These are phyloP conservation scores for Lasioglossum figueresi DNA, from an alignment of 2,888 invertebrate species.

Conservation along the genomic window DNA sequence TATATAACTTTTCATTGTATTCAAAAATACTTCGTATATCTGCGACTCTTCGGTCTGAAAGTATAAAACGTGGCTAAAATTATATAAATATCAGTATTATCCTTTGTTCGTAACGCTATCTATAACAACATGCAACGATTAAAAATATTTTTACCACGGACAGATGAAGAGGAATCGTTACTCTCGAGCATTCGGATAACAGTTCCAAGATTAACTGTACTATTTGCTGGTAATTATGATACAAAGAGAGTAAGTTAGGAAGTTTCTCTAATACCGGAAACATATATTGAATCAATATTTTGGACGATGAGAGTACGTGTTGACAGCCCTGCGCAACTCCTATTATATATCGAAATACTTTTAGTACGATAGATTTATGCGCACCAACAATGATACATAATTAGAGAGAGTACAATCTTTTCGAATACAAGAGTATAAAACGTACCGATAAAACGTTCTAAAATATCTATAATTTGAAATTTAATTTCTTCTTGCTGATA, in stretches of 20 bases:
- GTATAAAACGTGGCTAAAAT: conserved; percentile 24
- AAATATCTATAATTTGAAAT: conserved; percentile 89
- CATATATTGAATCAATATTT: conserved; percentile 87
- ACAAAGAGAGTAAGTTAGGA: conserved; percentile 89
- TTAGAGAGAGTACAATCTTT: not conserved
- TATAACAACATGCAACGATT: not conserved
- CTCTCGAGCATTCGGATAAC: conserved; percentile 89
- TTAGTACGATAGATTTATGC: not conserved
- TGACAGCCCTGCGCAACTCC: conserved; percentile 89
- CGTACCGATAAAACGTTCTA: conserved; percentile 90
- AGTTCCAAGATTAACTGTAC: conserved; percentile 91
- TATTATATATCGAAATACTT: conserved; percentile 62
- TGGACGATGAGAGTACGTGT: conserved; percentile 12
- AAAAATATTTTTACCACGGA: conserved; percentile 74
- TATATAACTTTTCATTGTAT: conserved; percentile 89
- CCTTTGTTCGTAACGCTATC: not conserved
- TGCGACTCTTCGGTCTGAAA: conserved; percentile 86
- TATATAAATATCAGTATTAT: not conserved
- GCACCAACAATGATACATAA: not conserved
- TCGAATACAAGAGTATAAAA: not conserved
- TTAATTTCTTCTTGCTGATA: conserved; percentile 88
- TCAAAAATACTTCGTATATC: conserved; percentile 89
- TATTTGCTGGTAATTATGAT: conserved; percentile 92
- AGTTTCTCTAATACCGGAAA: conserved; percentile 88
- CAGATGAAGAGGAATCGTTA: conserved; percentile 88